Base-by-base conservation (phyloP, 2,113 vertebrate species). In the Sebastes fasciatus region DNA sequence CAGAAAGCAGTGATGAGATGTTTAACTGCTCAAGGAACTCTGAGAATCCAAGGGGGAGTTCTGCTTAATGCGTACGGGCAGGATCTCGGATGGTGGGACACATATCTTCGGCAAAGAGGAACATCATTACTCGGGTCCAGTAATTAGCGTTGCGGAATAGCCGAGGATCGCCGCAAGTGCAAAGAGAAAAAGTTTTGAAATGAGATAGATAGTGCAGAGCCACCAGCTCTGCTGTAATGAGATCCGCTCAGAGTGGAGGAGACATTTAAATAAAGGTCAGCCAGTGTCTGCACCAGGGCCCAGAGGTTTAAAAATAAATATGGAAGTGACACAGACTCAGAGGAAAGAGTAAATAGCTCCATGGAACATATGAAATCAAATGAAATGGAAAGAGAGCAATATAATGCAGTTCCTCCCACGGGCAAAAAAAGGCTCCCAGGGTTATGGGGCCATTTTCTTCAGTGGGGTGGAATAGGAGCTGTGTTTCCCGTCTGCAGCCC, bases 251-350 rank as follows among this genome's bases (percentile, higher is more conserved):
- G 89, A 92, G 93, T 93, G 90, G 86, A 90, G 90, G 90, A 95
- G 93, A 95, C 95, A 95, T 96, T 96, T 95, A 94, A 95, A 95
- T 95, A 96, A 96, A 96, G 95, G 95, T 95, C 93, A 96, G 85
- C 86, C 80, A 90, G 88, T 94, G 92, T 91, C 88, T 93, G 93
- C 88, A 84, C 85, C 80, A 87, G 82, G 89, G 92, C 93, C 94
- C 93, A 91, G 90, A 91, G 93, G 89, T 94, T 94, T 93, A 93
- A 94, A 96, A 95, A 94, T 94, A 95, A 93, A 95, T 94, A 94
- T 93, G 86, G 88, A 93, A 90, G 90, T 90, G 90, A 92, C 92
- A 94, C 85, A 91, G 89, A 93, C 87, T 88, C 85, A 87, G 82
- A 87, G 86, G 79, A 90, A 82, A 94, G 89, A 93, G 93, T 95